Evolutionary conservation across 1,140 invertebrate genomes (phyloP), one percentile per base, ranked within the genome.

Genomic region (Galleria mellonella): DNA sequence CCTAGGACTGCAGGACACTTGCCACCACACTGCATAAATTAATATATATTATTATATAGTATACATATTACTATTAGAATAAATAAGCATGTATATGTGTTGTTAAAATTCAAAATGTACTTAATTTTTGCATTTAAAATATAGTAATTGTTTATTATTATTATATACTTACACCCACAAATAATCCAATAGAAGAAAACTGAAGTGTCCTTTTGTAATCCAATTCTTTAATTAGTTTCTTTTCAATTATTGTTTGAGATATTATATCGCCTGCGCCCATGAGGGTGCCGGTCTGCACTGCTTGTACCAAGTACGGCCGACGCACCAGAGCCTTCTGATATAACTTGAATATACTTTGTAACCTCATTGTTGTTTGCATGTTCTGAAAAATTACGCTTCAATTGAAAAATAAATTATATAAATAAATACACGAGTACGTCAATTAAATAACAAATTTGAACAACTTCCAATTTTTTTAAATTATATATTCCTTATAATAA

Each of bases 191-290:
- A 10, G 72, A 75, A 23, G 73, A 73, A 72, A 88, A 88, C 51
- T 83, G 71, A 9, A 75, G 30, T 9, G 86, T 88, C 55, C 88
- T 73, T 44, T 52, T 63, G 29, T 56, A 59, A 54, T 87, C 76
- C 11, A 74, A 35, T 46, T 65, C 31, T 46, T 56, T 66, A 1
- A 73, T 52, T 13, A 57, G 41, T 63, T 73, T 82, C 42, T 82
- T 73, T 71, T 89, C 87, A 38, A 89, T 67, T 11, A 86, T 27
- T 12, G 66, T 78, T 66, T 89, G 88, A 3, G 86, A 83, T 55
- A 87, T 87, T 12, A 87, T 12, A 66, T 89, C 87, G 11, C 88
- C 87, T 17, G 76, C 64, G 23, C 73, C 84, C 87, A 88, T 88
- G 46, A 89, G 53, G 4, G 78, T 31, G 13, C 84, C 86, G 7